Percentiles rank a stretch among this genome's conserved stretches.
Evolutionary conservation across 2,888 invertebrate species (phyloP).

Genomic region (Axea sp.): DNA sequence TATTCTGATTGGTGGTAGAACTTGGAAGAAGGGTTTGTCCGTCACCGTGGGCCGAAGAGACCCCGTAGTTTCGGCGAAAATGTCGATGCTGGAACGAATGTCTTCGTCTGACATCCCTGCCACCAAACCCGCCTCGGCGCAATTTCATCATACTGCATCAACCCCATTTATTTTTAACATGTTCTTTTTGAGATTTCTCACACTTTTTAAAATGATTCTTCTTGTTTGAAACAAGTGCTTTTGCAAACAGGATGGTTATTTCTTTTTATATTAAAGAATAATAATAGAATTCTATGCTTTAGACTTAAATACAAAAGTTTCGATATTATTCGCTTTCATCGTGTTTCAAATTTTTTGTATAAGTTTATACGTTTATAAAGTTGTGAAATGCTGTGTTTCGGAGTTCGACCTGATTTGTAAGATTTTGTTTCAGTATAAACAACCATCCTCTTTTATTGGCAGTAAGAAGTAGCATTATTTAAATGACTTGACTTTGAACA

Average conservation of each 20-base stretch:
- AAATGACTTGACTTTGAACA: conserved; percentile 42
- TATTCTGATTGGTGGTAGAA: conserved; percentile 70
- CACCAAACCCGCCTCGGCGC: conserved; percentile 68
- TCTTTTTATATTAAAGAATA: too few relatives aligned
- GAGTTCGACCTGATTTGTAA: too few relatives aligned
- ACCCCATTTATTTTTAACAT: conserved; percentile 68
- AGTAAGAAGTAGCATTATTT: conserved; percentile 11
- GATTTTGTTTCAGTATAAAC: too few relatives aligned
- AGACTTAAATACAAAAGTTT: too few relatives aligned
- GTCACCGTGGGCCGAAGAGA: conserved; percentile 74
- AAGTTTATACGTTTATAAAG: too few relatives aligned
- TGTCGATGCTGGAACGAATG: conserved; percentile 74
- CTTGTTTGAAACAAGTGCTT: not conserved
- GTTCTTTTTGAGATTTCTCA: conserved; percentile 40
- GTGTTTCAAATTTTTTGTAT: too few relatives aligned
- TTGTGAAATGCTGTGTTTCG: too few relatives aligned
- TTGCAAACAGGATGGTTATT: conserved; percentile 22
- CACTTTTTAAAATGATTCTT: conserved; percentile 16
- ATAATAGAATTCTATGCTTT: too few relatives aligned
- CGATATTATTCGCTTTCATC: too few relatives aligned
- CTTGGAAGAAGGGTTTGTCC: conserved; percentile 76
- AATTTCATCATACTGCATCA: conserved; percentile 75
- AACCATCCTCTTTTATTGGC: conserved; percentile 20
- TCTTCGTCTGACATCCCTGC: conserved; percentile 70
- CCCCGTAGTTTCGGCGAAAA: conserved; percentile 76